A percentile compares a stretch with the other conserved stretches of the same genome.
These are phyloP conservation scores for Vireo griseus DNA, from an alignment of 2,797 vertebrate genomes.

Conservation along the genomic window DNA sequence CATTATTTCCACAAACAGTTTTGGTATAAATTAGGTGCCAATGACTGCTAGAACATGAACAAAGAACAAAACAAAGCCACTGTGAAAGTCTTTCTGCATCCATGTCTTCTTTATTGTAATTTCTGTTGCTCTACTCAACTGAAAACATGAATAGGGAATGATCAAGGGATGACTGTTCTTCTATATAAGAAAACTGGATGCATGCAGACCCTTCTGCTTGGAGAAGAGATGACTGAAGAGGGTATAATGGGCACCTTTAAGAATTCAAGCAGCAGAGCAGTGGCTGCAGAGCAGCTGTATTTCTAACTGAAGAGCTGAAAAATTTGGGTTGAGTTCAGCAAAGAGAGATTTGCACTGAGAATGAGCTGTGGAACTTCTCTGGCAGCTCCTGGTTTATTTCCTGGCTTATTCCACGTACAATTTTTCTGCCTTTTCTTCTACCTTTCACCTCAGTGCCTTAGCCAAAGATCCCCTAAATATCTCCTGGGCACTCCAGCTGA, in stretches of 20 bases:
- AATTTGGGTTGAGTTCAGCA: not conserved
- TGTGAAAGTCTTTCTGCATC: not conserved
- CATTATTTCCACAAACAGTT: not conserved
- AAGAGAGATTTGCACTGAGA: not conserved
- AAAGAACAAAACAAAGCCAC: not conserved
- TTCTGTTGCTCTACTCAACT: not conserved
- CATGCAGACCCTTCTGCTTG: not conserved
- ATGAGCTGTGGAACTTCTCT: not conserved
- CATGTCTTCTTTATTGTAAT: not conserved
- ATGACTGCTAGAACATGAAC: not conserved
- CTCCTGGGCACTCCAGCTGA: not conserved
- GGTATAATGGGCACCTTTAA: not conserved
- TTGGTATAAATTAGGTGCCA: not conserved
- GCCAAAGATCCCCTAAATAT: accelerated
- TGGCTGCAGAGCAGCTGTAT: not conserved
- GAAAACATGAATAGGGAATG: not conserved
- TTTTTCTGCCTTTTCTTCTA: not conserved
- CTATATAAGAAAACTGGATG: not conserved
- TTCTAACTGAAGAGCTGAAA: not conserved
- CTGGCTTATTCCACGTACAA: not conserved
- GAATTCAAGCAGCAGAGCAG: not conserved
- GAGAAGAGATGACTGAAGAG: not conserved
- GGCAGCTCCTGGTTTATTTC: not conserved
- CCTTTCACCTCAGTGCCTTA: not conserved
- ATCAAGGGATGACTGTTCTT: not conserved